Base-by-base conservation (phyloP, 1,140 invertebrate species). In the Grapholita molesta region DNA sequence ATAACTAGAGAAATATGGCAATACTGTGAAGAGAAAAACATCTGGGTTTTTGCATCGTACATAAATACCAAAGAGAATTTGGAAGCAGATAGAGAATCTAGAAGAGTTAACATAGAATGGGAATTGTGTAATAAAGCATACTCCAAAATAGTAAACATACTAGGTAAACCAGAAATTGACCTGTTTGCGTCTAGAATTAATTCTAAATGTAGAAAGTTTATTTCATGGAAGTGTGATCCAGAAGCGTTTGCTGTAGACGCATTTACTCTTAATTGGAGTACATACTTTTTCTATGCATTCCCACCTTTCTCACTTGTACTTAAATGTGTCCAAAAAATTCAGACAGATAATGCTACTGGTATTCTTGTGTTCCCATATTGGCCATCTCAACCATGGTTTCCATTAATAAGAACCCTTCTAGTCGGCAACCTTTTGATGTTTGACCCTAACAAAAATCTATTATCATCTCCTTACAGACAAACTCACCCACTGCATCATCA, bases 101-200 rank as follows among this genome's bases (percentile, higher is more conserved):
- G 71, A 4, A 57, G 25, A 12, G n/a, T 57, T n/a, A n/a, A 57
- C 23, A 57, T n/a, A 12, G 55, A 57, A 78, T 75, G 64, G 67
- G 66, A 21, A 21, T 8, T 57, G 3, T 57, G 23, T 12, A 8
- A 21, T 66, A 75, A 55, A 28, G 9, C 8, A 9, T 33, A 3
- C 84, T 73, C 57, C 75, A 76, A 57, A n/a, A 28, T 57, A 12
- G 55, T 57, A 1, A 25, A 25, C 2, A 9, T 3, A 5, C 25
- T 57, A 24, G 74, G 78, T 8, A 21, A 28, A 15, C 72, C 76
- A 21, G 24, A 55, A 9, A 76, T 75, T 38, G 77, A 82, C 55
- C 69, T 79, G 18, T 82, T 82, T 64, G 79, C 79, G 0, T 28
- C 70, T 3, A n/a, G 68, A 28, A 71, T 68, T 25, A 81, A 81